Evolutionary conservation across 2,797 vertebrate species (phyloP), one percentile per base, ranked within the genome.

Genomic region (Parotocinclus haroldoi): DNA sequence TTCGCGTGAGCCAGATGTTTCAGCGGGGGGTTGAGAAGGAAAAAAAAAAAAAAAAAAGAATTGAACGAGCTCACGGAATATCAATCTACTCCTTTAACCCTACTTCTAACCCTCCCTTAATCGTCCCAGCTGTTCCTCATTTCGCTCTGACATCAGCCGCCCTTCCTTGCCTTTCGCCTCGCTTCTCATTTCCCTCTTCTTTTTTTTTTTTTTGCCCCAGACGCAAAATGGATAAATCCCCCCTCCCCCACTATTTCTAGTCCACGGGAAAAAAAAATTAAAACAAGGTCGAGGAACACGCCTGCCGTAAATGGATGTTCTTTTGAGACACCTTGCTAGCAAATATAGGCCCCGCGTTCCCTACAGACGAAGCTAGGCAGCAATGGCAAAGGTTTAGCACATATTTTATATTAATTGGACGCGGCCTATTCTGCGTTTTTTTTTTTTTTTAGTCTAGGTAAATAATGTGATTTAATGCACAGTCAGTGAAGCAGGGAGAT

Each of bases 201-300:
- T 27, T 27, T 46, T 14, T 27, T 27, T 27, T 27, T 27, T 27
- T 46, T 14, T 19, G 55, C 54, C 51, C 12, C 18, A 18, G 50
- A 44, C 46, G 54, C 63, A 61, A 72, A 72, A 74, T 51, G 58
- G 60, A 68, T 74, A 53, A 27, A n/a, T 71, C 67, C 66, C 57
- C 56, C 58, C 55, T 17, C 13, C 27, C 27, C 27, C 27, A 27
- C 27, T 27, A 27, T 27, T 27, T 27, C 27, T 27, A 56, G 13
- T 17, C 65, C 27, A 2, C 56, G 75, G n/a, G 17, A 40, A 42
- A 11, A 8, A 18, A 48, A 16, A 37, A 11, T 4, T 5, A 54
- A 86, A 89, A 88, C 76, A 84, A 85, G 86, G 82, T 81, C 83
- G 87, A 81, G 84, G 82, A 85, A 81, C 69, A 64, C 46, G 51